Base-by-base conservation (phyloP, 1,140 invertebrate species). In the Psix sp. region DNA sequence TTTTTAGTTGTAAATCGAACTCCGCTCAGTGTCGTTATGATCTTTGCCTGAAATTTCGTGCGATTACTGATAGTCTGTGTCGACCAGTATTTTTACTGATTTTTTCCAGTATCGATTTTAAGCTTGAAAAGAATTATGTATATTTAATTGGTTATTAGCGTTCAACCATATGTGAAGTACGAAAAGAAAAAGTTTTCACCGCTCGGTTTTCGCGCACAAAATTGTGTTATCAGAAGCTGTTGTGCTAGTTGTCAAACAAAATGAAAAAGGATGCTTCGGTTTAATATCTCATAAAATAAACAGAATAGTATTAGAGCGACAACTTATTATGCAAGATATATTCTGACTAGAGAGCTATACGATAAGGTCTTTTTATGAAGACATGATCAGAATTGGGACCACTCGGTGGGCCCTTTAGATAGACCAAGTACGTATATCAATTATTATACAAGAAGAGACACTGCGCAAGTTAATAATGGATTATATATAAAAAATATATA, bases 241-340 rank as follows among this genome's bases (percentile, higher is more conserved):
- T 66, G 46, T n/a, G 26, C 6, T 29, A 24, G 7, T 29, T 29
- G n/a, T 59, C 63, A 38, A 18, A 21, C 7, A 54, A 60, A 49
- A 21, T 2, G n/a, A 52, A 66, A 49, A 66, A 65, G 60, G 46
- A 46, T 73, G 60, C 70, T 73, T 65, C 46, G 62, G 54, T 73
- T 65, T n/a, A n/a, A 57, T 57, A 57, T 60, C 48, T 60, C 39
- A 31, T 51, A 65, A 29, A 29, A 29, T 29, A 10, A 29, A 73
- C 57, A 67, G 13, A 49, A 52, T 62, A 67, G 40, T 74, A 60
- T 74, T 74, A 74, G 62, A 57, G 5, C 13, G 60, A 74, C 35
- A 74, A 42, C 7, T 67, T 74, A 67, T 42, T 66, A 62, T 54
- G 54, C 43, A 43, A 51, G 65, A 52, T 74, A 68, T 74, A 57